Evolutionary conservation across 2,797 vertebrate genomes (phyloP).

Genomic region (Gallirallus australis): DNA sequence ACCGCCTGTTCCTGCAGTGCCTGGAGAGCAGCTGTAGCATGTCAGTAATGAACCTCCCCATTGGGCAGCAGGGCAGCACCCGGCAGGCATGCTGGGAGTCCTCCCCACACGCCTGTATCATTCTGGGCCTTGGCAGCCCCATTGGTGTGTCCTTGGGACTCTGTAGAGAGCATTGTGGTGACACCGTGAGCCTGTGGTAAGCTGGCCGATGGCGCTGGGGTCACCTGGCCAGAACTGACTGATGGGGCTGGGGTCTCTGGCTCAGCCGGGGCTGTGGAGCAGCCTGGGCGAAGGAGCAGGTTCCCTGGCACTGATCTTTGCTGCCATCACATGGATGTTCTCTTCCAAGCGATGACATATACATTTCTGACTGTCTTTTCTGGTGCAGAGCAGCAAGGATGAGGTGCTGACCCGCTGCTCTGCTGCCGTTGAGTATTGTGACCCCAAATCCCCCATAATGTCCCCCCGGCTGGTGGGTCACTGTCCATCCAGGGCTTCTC

Average conservation of each 20-base stretch:
- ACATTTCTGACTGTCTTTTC: neutral
- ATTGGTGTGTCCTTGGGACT: rapidly evolving
- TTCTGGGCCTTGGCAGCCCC: neutral
- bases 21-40: neutral
- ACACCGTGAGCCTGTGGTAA: neutral
- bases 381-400: neutral
- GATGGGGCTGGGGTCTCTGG: neutral
- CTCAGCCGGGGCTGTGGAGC: neutral
- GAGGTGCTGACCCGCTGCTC: neutral
- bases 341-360: neutral
- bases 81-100: rapidly evolving
- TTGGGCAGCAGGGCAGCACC: neutral
- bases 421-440: neutral
- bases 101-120: rapidly evolving
- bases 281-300: neutral
- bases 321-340: conserved; percentile 64
- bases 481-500: rapidly evolving
- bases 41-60: rapidly evolving
- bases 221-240: neutral
- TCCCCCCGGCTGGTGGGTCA: neutral
- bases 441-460: rapidly evolving
- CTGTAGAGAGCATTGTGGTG: rapidly evolving
- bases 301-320: conserved; percentile 10
- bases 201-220: neutral
- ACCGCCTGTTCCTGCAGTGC: neutral